These are phyloP conservation scores for Paratilapia polleni DNA, from an alignment of 2,113 vertebrate species.

Conservation along the genomic window DNA sequence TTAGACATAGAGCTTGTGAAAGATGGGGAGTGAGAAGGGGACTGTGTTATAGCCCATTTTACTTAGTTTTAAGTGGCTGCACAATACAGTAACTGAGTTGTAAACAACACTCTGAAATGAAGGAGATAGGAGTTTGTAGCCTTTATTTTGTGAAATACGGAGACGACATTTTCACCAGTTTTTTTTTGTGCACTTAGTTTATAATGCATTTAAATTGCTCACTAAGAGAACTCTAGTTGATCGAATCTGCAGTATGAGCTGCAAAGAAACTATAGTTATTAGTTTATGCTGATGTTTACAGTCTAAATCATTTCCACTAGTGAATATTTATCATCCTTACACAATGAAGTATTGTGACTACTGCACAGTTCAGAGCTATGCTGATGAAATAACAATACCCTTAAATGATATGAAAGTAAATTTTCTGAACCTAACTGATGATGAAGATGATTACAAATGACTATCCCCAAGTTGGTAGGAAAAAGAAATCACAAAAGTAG, in stretches of 20 bases:
- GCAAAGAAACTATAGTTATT: neutral
- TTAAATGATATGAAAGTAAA: neutral
- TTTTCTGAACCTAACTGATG: neutral
- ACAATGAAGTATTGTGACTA: constrained; percentile 1
- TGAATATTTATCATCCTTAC: neutral
- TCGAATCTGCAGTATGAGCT: neutral
- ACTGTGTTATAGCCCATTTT: no score
- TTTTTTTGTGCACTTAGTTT: neutral
- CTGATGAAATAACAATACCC: neutral
- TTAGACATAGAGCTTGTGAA: neutral
- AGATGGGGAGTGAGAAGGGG: neutral
- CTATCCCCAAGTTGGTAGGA: neutral
- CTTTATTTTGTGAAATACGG: neutral
- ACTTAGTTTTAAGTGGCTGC: neutral
- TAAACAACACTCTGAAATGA: neutral
- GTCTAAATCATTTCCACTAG: neutral
- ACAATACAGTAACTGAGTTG: neutral
- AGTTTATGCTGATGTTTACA: neutral
- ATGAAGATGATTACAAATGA: neutral
- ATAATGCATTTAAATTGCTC: neutral
- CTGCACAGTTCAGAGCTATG: neutral
- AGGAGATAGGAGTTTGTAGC: neutral
- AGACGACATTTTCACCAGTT: neutral
- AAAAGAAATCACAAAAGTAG: neutral
- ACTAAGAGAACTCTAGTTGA: neutral